Base-by-base conservation (phyloP, 1,140 invertebrate genomes). In the Diprion similis region DNA sequence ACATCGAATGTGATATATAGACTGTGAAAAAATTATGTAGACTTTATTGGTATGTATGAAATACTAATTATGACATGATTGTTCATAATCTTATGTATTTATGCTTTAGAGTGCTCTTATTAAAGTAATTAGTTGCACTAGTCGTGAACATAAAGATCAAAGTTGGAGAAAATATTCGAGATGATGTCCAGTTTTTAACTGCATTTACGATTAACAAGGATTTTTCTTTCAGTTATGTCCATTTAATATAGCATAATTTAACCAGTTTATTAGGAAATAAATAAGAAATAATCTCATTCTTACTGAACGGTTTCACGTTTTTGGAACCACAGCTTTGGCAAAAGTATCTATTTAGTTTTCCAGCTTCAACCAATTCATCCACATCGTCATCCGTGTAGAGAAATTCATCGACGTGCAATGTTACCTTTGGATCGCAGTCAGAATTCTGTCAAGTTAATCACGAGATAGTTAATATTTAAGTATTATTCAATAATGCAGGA, bases 371-470 rank as follows among this genome's bases (percentile, higher is more conserved):
- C 8, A 94, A 80, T 37, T 91, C 79, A 66, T 93, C 90, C n/a
- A 93, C 82, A 74, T 90, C 87, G 10, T 91, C 88, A 77, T 93
- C 91, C 81, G 92, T 90, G 87, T 93, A 94, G 1, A 94, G 84
- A 83, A 95, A 95, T 37, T 90, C 92, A 88, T 95, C 93, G 6
- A 94, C 86, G 83, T 94, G 91, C 3, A 90, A 84, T n/a, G 92
- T 93, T 77, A 90, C 88, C 9, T 81, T 76, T 67, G 87, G 79
- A 72, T 89, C 84, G 77, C 92, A 92, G 79, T 92, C 91, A 66
- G 91, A 85, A 85, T 92, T 92, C 87, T 92, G 81, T 65, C 75
- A 74, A 79, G 18, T 51, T 51, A 15, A 17, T 66, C 64, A 69
- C 65, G 75, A 71, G 66, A 19, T 73, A 18, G 73, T 70, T 70